Evolutionary conservation across 2,888 invertebrate genomes (phyloP), one percentile per base, ranked within the genome.

Genomic region (Hydroisotoma schaefferi): DNA sequence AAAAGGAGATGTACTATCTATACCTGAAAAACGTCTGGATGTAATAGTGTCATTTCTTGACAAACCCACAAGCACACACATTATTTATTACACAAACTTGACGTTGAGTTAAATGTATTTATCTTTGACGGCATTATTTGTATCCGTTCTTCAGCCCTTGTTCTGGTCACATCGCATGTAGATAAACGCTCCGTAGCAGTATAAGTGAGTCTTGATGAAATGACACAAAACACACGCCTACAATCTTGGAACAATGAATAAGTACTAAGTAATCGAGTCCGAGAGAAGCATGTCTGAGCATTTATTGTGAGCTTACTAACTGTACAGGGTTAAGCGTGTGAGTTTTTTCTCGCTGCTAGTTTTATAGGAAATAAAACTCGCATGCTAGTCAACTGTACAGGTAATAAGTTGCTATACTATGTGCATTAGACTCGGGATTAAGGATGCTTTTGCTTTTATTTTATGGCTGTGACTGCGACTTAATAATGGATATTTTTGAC

Each of bases 221-320:
- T 57, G 57, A 57, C 57, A 57, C 48, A 52, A 57, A 57, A 57
- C 57, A 57, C 57, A 57, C 57, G 57, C 57, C 57, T 52, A 57
- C 57, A 57, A 44, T 51, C 52, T 57, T 23, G n/a, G 52, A 57
- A 57, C 57, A 57, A 57, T 57, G 52, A 57, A 15, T 20, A 40
- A 40, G 40, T 40, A 40, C 40, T 20, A 40, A 40, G 40, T 40
- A 40, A 40, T 40, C 40, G 5, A 40, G 40, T 18, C 40, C 15
- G n/a, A n/a, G n/a, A n/a, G n/a, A n/a, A 20, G 40, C 40, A 40
- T 40, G 40, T 40, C 40, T 40, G 40, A 18, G 40, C 40, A 40
- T 40, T 40, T 20, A 40, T 8, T 40, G 40, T 40, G 40, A 5
- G n/a, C n/a, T n/a, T n/a, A n/a, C n/a, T n/a, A n/a, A n/a, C n/a